Percentiles rank a stretch among this genome's conserved stretches.
phyloP scores from a whole-genome alignment of 2,888 invertebrate species.

The Urechis unicinctus region DNA sequence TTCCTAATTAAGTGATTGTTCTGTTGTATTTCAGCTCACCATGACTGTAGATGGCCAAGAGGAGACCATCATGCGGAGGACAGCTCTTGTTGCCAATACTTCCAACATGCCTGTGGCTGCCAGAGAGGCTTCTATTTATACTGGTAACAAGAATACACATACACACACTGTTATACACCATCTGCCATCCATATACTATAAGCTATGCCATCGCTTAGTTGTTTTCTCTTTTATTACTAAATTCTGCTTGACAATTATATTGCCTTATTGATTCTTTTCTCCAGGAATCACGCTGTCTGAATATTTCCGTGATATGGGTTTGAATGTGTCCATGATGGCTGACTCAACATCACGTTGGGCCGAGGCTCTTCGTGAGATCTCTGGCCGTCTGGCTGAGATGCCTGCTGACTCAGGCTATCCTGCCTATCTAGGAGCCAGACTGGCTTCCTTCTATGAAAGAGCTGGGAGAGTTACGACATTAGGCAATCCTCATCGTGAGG shows the following conservation, averaged over 20 bases:
- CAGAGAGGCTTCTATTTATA: slow-evolving; percentile 99
- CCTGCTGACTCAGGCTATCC: slow-evolving; percentile 95
- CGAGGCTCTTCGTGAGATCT: slow-evolving; percentile 98
- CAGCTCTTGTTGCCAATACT: slow-evolving; percentile 97
- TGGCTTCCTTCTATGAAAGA: slow-evolving; percentile 99
- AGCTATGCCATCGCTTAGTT: no score
- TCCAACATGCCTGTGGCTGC: slow-evolving; percentile 99
- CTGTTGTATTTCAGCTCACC: slow-evolving; percentile 63
- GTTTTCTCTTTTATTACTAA: not conserved
- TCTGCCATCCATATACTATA: no score
- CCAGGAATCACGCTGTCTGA: slow-evolving; percentile 96
- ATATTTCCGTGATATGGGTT: slow-evolving; percentile 96
- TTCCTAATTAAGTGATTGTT: no score
- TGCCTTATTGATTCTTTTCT: not conserved
- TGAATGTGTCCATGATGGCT: slow-evolving; percentile 99
- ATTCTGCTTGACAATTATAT: not conserved
- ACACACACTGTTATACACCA: not conserved
- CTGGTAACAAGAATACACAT: slow-evolving; percentile 54
- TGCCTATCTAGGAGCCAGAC: slow-evolving; percentile 93
- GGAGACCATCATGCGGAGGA: slow-evolving; percentile 99
- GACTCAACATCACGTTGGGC: slow-evolving; percentile 99
- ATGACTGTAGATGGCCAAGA: slow-evolving; percentile 87
- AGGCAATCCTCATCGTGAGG: slow-evolving; percentile 96
- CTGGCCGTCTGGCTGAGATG: slow-evolving; percentile 99
- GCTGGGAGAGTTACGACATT: slow-evolving; percentile 95